Evolutionary conservation across 1,140 invertebrate genomes (phyloP).

Genomic region (Acromyrmex heyeri): DNA sequence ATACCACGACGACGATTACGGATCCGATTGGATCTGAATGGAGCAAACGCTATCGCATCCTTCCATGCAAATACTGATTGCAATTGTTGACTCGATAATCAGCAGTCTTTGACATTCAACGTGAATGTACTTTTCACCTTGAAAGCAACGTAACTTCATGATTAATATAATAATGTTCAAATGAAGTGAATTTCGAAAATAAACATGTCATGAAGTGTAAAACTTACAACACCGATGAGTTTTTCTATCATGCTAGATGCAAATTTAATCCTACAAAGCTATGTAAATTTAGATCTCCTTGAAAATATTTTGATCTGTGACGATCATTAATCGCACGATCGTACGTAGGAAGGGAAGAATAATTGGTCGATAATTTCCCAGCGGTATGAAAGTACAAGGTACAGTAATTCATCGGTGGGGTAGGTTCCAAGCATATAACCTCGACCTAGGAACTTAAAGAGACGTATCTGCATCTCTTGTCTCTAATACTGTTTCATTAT

Average conservation of each 20-base stretch:
- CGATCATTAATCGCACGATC: constrained; percentile 1
- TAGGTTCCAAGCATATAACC: constrained; percentile 14
- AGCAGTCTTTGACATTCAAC: not conserved
- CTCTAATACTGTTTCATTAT: not conserved
- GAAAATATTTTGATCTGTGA: constrained; percentile 10
- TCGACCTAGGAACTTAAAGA: constrained; percentile 54
- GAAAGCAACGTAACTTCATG: not conserved
- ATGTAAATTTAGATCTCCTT: not conserved
- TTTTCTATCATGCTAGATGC: not conserved
- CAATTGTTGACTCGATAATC: not conserved
- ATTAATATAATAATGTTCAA: not conserved
- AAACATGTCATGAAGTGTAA: not conserved
- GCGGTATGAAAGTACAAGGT: constrained; percentile 11
- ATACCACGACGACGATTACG: not conserved
- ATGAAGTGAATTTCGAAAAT: not conserved
- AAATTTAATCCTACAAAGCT: not conserved
- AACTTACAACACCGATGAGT: not conserved
- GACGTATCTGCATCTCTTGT: not conserved
- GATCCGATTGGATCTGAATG: not conserved
- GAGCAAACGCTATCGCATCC: not conserved
- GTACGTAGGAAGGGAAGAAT: not conserved
- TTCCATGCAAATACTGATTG: not conserved
- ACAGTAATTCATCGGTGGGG: constrained; percentile 5
- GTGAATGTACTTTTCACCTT: not conserved
- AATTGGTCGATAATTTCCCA: constrained; percentile 32